Evolutionary conservation across 1,140 invertebrate genomes (phyloP), one percentile per base, ranked within the genome.

Genomic region (Microplitis demolitor): DNA sequence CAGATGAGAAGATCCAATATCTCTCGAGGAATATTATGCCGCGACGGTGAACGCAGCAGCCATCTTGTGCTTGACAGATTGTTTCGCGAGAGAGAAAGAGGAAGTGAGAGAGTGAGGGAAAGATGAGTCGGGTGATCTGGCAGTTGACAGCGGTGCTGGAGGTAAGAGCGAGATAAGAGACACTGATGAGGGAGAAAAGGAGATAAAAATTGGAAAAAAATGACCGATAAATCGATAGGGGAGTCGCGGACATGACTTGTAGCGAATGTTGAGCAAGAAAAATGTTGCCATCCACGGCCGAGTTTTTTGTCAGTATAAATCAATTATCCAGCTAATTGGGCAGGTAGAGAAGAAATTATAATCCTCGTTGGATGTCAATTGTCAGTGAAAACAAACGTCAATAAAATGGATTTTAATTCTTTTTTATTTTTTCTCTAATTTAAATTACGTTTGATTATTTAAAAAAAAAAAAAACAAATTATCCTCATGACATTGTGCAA

Each of bases 141-240:
- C 31, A 67, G 66, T 53, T 33, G 24, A 34, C 39, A 45, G 39
- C 39, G 11, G 5, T 11, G 5, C 6, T 4, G n/a, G 14, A 63
- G 35, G 61, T 6, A 37, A 14, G 61, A 39, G 11, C 13, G 31
- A 33, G 24, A 34, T 6, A 13, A 13, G 24, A 61, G 58, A 45
- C 39, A 9, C 39, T 45, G 39, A 45, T 61, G 11, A 61, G 4
- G 66, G 51, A 54, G 34, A 50, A 69, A 3, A 9, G 6, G 34
- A n/a, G 35, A 51, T 11, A 54, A 35, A 54, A 71, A 71, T 45
- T 45, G 39, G 39, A 71, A 45, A 33, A 33, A 58, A 61, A 67
- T 66, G 35, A 67, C 34, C 71, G 71, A 66, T 72, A 72, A 72
- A 72, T 72, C 71, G 63, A 71, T 71, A 64, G 24, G 51, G 53